These are phyloP conservation scores for Dicrurus megarhynchus DNA, from an alignment of 2,113 vertebrate species.

Conservation along the genomic window DNA sequence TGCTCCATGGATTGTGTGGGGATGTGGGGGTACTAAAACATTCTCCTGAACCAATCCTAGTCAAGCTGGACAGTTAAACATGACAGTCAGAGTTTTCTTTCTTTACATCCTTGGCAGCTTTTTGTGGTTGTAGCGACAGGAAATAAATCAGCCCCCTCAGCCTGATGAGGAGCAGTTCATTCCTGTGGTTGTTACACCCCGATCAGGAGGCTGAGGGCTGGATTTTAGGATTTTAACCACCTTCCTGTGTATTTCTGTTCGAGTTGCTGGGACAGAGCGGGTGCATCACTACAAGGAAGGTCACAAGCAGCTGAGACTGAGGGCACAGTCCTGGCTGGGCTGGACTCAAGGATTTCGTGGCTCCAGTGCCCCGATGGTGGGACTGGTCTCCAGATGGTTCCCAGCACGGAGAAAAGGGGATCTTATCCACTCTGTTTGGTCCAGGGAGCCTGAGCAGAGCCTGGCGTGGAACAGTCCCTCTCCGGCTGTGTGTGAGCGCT, in stretches of 20 bases:
- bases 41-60: not conserved
- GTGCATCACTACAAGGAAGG: not conserved
- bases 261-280: not conserved
- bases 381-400: not conserved
- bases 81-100: not conserved
- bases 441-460: not conserved
- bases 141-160: not conserved
- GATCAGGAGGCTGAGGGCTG: not conserved
- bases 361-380: not conserved
- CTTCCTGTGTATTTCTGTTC: not conserved
- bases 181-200: not conserved
- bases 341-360: not conserved
- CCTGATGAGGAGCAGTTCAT: not conserved
- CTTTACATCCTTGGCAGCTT: not conserved
- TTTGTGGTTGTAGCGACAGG: not conserved
- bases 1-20: not conserved
- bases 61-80: not conserved
- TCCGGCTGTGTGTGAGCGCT: accelerated
- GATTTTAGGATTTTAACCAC: not conserved
- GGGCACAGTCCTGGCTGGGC: not conserved
- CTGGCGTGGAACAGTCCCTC: accelerated
- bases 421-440: accelerated
- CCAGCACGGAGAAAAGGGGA: not conserved
- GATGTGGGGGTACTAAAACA: not conserved
- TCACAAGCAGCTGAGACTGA: not conserved